These are phyloP conservation scores for Cliona cf. orientalis DNA, from an alignment of 37 sponge, comb jelly and placozoan genomes.

Conservation along the genomic window DNA sequence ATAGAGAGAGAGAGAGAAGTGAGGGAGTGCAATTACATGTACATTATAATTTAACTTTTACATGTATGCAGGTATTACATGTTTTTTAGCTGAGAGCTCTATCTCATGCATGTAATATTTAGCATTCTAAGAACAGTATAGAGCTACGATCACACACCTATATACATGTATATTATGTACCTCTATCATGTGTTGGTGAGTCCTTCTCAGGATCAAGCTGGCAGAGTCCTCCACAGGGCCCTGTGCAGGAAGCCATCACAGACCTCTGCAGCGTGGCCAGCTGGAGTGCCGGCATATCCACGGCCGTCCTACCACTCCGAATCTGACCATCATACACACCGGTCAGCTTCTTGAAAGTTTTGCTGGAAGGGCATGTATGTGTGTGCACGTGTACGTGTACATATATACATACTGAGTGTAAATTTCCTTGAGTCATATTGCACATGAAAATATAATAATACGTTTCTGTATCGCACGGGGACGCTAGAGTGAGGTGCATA, in stretches of 20 bases:
- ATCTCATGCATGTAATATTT: not conserved
- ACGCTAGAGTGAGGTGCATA: not conserved
- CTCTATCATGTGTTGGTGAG: constrained; percentile 32
- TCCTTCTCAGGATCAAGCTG: constrained; percentile 43
- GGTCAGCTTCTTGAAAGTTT: constrained; percentile 21
- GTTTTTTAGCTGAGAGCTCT: not conserved
- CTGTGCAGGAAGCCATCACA: constrained; percentile 63
- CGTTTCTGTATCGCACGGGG: not conserved
- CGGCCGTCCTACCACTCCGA: constrained; percentile 22
- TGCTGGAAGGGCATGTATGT: constrained; percentile 7
- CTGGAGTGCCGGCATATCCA: constrained; percentile 55
- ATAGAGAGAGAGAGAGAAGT: too few relatives aligned
- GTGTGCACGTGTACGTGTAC: not conserved
- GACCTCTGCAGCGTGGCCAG: constrained; percentile 45
- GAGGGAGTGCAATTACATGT: too few relatives aligned
- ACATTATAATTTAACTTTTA: not conserved
- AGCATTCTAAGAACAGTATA: not conserved
- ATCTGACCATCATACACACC: constrained; percentile 42
- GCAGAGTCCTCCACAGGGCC: constrained; percentile 67
- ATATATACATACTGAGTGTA: too few relatives aligned
- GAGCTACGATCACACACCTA: not conserved
- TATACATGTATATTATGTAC: not conserved
- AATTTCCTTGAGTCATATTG: too few relatives aligned
- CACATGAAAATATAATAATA: too few relatives aligned
- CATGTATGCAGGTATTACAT: not conserved